Evolutionary conservation across 2,888 invertebrate species (phyloP).

Genomic region (Oithona nana): DNA sequence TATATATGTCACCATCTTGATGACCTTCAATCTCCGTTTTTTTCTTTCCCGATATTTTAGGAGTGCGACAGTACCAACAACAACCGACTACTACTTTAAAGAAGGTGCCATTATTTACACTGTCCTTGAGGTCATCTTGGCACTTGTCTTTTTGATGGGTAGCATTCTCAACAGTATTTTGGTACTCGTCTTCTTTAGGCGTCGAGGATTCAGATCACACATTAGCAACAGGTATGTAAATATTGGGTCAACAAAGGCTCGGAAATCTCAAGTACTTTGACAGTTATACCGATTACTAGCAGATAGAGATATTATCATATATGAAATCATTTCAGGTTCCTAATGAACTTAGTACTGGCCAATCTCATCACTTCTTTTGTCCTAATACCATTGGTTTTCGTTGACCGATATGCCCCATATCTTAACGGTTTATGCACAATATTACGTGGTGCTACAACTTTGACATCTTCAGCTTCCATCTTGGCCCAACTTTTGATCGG

Average conservation of each 20-base stretch:
- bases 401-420: neutral
- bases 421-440: neutral
- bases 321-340: neutral
- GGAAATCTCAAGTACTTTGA: too few species aligned
- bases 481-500: slow-evolving; percentile 9
- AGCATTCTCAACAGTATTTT: neutral
- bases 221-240: slow-evolving; percentile 14
- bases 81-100: too few species aligned
- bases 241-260: too few species aligned
- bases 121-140: neutral
- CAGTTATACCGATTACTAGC: too few species aligned
- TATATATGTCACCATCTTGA: too few species aligned
- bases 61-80: too few species aligned
- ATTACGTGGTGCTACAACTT: neutral
- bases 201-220: slow-evolving; percentile 7
- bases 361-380: neutral
- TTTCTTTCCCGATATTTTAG: too few species aligned
- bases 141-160: neutral
- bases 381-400: neutral
- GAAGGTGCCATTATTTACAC: too few species aligned
- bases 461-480: neutral
- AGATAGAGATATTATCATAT: too few species aligned
- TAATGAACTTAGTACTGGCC: neutral
- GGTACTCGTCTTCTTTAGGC: neutral
- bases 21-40: too few species aligned